Percentiles rank a stretch among this genome's conserved stretches.
Evolutionary conservation across 2,113 vertebrate genomes (phyloP).

Genomic region (Numida meleagris): DNA sequence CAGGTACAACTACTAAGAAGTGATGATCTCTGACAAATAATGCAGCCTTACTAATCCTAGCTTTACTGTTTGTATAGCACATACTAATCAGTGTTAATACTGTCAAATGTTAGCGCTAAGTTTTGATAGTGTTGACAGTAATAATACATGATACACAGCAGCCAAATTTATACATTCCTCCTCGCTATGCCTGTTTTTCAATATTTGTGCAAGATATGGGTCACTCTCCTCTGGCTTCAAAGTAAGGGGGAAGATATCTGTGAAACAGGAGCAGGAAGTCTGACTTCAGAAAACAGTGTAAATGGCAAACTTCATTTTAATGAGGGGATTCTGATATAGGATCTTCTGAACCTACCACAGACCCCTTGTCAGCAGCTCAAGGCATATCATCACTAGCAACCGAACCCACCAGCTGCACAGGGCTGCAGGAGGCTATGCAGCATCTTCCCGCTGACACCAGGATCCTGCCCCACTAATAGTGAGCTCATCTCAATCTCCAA

Average conservation of each 20-base stretch:
- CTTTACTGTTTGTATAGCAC: not conserved
- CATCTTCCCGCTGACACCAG: not conserved
- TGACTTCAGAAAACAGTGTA: not conserved
- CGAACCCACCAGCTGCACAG: not conserved
- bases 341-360: not conserved
- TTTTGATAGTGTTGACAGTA: not conserved
- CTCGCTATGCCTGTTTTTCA: not conserved
- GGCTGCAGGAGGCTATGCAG: not conserved
- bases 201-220: not conserved
- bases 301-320: not conserved
- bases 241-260: not conserved
- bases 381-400: not conserved
- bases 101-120: not conserved
- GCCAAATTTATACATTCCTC: not conserved
- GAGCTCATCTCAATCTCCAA: not conserved
- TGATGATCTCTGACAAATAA: conserved; percentile 8
- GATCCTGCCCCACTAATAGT: not conserved
- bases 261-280: not conserved
- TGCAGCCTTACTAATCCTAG: not conserved
- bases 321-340: not conserved
- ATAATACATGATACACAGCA: not conserved
- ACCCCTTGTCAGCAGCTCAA: not conserved
- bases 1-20: not conserved
- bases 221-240: not conserved
- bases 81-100: not conserved